Conservation (phyloP, 2,113 vertebrate genomes). For the Scomber colias region DNA sequence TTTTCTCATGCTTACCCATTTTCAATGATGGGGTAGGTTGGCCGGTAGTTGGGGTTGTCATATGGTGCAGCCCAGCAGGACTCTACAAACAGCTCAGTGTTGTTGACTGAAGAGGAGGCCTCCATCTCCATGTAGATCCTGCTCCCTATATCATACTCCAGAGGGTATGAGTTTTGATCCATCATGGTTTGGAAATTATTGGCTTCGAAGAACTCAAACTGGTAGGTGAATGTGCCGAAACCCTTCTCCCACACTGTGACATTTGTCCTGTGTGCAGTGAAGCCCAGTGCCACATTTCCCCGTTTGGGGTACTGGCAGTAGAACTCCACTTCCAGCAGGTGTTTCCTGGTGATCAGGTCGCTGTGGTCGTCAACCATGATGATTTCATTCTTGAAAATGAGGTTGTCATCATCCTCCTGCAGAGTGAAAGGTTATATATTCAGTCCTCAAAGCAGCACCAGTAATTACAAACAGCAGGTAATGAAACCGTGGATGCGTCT, state of each 20-base stretch:
- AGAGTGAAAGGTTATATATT: neutral
- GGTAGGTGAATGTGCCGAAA: slow-evolving; percentile 80
- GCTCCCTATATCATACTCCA: slow-evolving; percentile 61
- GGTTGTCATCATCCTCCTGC: slow-evolving; percentile 74
- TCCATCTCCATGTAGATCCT: slow-evolving; percentile 79
- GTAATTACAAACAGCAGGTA: neutral
- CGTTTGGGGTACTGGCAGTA: slow-evolving; percentile 80
- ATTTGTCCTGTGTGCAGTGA: slow-evolving; percentile 57
- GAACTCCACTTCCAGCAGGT: slow-evolving; percentile 76
- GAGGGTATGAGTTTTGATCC: slow-evolving; percentile 67
- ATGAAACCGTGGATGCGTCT: neutral
- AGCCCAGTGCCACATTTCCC: slow-evolving; percentile 66
- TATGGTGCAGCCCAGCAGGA: slow-evolving; percentile 81
- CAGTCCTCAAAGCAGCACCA: neutral
- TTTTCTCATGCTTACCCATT: slow-evolving; percentile 71
- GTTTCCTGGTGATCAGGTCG: slow-evolving; percentile 74
- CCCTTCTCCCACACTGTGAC: slow-evolving; percentile 75
- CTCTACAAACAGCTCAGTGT: slow-evolving; percentile 82
- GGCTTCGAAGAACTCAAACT: slow-evolving; percentile 80
- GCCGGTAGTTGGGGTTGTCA: slow-evolving; percentile 70
- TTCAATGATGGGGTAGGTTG: slow-evolving; percentile 78
- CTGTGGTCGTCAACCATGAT: slow-evolving; percentile 27
- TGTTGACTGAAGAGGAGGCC: slow-evolving; percentile 60
- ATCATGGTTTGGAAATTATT: slow-evolving; percentile 31
- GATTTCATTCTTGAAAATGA: slow-evolving; percentile 82